Percentiles rank a stretch among this genome's conserved stretches.
These are phyloP conservation scores for Sminthurides aquaticus DNA, from an alignment of 2,888 invertebrate genomes.

Conservation along the genomic window DNA sequence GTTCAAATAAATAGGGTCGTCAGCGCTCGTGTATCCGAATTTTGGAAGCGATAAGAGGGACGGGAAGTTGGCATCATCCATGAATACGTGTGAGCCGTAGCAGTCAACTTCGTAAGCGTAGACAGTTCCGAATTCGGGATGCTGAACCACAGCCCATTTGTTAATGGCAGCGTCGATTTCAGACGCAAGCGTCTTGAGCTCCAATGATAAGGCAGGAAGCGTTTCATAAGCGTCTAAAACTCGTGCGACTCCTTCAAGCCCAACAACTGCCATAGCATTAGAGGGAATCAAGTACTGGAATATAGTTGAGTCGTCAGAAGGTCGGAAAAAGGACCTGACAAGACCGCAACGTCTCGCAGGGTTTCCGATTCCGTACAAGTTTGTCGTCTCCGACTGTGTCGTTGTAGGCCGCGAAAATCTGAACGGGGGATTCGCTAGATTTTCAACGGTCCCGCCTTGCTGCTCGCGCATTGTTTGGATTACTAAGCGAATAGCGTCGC, in stretches of 20 bases:
- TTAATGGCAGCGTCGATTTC: constrained; percentile 31
- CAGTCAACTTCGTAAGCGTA: constrained; percentile 42
- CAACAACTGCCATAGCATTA: constrained; percentile 36
- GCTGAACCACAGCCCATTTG: constrained; percentile 29
- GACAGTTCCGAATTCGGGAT: constrained; percentile 36
- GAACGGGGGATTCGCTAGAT: constrained; percentile 27
- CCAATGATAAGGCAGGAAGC: constrained; percentile 21
- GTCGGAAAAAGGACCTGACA: constrained; percentile 38
- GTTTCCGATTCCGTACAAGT: constrained; percentile 34
- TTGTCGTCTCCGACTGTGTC: constrained; percentile 38
- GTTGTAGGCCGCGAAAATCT: constrained; percentile 31
- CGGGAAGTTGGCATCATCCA: constrained; percentile 41
- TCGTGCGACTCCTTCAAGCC: constrained; percentile 32
- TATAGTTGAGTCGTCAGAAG: constrained; percentile 38
- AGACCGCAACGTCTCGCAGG: constrained; percentile 36
- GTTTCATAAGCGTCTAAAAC: constrained; percentile 22
- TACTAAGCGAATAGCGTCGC: constrained; percentile 23
- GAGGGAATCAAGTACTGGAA: constrained; percentile 38
- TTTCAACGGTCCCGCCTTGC: constrained; percentile 38
- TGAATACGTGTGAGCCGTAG: constrained; percentile 37
- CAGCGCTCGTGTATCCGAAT: constrained; percentile 29
- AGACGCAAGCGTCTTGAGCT: constrained; percentile 25
- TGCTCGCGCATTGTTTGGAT: constrained; percentile 26
- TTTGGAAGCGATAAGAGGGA: constrained; percentile 34
- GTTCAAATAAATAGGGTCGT: constrained; percentile 35